Conservation (phyloP, 2,888 invertebrate genomes). For the Bursaphelenchus okinawaensis region DNA sequence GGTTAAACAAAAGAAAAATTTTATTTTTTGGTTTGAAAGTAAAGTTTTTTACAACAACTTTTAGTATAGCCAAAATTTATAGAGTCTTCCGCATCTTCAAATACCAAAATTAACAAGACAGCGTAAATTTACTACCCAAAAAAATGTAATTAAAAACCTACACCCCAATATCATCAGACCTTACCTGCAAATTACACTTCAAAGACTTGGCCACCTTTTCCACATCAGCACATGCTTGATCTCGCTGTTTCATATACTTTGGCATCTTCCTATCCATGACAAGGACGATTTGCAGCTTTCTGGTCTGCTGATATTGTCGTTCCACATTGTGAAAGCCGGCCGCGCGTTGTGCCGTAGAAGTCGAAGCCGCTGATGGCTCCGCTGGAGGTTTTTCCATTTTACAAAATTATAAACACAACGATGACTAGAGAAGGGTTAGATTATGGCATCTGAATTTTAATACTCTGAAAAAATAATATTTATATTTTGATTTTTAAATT, state of each 20-base stretch:
- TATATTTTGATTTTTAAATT: no score
- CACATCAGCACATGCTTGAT: conserved; percentile 50
- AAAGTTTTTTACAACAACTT: conserved; percentile 5
- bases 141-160: neutral
- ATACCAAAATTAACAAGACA: neutral
- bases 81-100: neutral
- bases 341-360: neutral
- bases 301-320: neutral
- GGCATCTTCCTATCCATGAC: conserved; percentile 54
- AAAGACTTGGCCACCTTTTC: conserved; percentile 51
- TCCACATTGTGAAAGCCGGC: neutral
- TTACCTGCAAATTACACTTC: conserved; percentile 49
- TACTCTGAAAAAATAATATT: no score
- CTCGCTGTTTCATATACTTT: conserved; percentile 43
- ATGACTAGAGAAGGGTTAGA: no score
- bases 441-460: neutral
- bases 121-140: conserved; percentile 3
- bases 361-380: neutral
- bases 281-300: conserved; percentile 51
- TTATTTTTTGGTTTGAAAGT: neutral
- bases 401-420: neutral
- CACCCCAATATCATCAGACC: conserved; percentile 1
- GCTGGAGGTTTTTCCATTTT: neutral
- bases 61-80: neutral
- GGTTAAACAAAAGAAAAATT: conserved; percentile 14